phyloP scores from a whole-genome alignment of 2,888 invertebrate genomes.

The Eupithecia dodoneata region DNA sequence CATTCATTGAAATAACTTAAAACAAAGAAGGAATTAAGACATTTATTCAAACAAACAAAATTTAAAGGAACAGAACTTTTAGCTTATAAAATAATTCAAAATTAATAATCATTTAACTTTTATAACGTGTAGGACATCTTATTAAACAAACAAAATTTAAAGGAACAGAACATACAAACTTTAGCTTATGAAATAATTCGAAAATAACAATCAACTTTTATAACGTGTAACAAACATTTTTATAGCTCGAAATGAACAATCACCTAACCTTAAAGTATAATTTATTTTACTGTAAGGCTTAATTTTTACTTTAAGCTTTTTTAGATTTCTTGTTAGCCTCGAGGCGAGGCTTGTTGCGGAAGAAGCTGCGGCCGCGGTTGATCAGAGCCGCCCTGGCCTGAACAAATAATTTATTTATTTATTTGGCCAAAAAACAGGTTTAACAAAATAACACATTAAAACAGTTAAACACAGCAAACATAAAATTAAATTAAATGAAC shows the following conservation, averaged over 20 bases:
- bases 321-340: conserved; percentile 6
- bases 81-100: neutral
- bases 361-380: conserved; percentile 18
- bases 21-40: neutral
- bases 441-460: too few relatives aligned
- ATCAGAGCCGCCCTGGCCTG: neutral
- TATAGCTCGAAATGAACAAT: neutral
- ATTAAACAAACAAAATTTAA: neutral
- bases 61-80: neutral
- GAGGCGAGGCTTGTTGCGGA: conserved; percentile 1
- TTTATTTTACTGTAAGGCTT: neutral
- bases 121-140: neutral
- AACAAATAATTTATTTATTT: too few relatives aligned
- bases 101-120: neutral
- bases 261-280: neutral
- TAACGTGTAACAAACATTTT: too few relatives aligned
- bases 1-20: conserved; percentile 12
- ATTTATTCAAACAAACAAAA: conserved; percentile 5
- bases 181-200: neutral
- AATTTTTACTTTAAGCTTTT: neutral
- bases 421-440: too few relatives aligned
- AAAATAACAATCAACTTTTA: neutral
- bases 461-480: too few relatives aligned
- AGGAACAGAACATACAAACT: neutral
- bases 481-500: too few relatives aligned